Evolutionary conservation across 1,140 invertebrate species (phyloP).

Genomic region (Achroia grisella): DNA sequence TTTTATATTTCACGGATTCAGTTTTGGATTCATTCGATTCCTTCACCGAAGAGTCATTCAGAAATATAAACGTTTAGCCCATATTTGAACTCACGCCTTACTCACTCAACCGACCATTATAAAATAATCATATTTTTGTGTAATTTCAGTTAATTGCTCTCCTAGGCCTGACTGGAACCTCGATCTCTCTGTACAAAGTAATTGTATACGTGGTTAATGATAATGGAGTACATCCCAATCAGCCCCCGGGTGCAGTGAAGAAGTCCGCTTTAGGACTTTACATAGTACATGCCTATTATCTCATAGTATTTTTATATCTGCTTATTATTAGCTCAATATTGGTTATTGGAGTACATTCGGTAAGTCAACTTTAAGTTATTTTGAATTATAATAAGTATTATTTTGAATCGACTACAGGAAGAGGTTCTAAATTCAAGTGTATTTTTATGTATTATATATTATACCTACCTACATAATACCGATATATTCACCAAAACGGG

Average conservation of each 20-base stretch:
- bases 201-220: constrained; percentile 28
- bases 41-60: too few species aligned
- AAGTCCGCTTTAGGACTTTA: constrained; percentile 35
- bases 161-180: constrained; percentile 17
- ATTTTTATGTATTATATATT: too few species aligned
- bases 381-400: too few species aligned
- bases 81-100: too few species aligned
- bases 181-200: constrained; percentile 38
- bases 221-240: constrained; percentile 14
- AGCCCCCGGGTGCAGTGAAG: constrained; percentile 30
- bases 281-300: constrained; percentile 37
- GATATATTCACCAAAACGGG: too few species aligned
- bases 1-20: too few species aligned
- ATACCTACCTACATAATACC: too few species aligned
- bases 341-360: constrained; percentile 45
- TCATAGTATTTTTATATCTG: constrained; percentile 43
- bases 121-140: constrained; percentile 4
- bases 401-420: too few species aligned
- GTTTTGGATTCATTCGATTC: too few species aligned
- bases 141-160: constrained; percentile 35
- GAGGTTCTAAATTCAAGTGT: too few species aligned
- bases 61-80: too few species aligned
- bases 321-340: constrained; percentile 44
- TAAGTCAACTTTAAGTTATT: constrained; percentile 23
- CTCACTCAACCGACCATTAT: too few species aligned